Conservation (phyloP, 2,113 vertebrate genomes). For the Aspiorhynchus laticeps region DNA sequence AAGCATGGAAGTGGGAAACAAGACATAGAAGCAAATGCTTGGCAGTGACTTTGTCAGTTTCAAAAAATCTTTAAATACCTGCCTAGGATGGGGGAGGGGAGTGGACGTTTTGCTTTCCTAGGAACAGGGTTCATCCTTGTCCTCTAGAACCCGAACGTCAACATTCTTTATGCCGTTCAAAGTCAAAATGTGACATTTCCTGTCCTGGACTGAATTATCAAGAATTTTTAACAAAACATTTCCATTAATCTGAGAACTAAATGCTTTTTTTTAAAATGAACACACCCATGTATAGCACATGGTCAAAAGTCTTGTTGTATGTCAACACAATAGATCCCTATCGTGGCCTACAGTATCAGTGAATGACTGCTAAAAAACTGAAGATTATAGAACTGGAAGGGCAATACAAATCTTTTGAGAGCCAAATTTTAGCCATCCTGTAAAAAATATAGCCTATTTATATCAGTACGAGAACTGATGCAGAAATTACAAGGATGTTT, state of each 20-base stretch:
- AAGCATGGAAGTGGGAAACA: background rate
- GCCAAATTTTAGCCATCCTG: background rate
- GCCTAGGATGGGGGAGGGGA: slow-evolving; percentile 49
- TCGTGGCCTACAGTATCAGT: background rate
- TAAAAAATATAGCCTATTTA: background rate
- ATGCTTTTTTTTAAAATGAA: background rate
- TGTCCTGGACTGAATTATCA: background rate
- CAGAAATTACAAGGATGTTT: background rate
- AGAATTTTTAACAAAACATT: background rate
- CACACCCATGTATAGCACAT: background rate
- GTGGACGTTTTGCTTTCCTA: background rate
- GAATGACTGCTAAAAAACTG: background rate
- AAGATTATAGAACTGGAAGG: background rate
- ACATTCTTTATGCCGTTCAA: slow-evolving; percentile 54
- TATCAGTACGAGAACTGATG: background rate
- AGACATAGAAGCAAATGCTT: background rate
- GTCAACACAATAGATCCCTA: background rate
- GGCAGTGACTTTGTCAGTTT: background rate
- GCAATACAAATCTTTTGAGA: background rate
- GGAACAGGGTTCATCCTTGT: slow-evolving; percentile 8
- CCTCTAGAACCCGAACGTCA: slow-evolving; percentile 61
- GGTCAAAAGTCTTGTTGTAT: background rate
- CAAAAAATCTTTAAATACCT: slow-evolving; percentile 50
- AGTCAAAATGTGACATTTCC: slow-evolving; percentile 33
- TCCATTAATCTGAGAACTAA: background rate